These are phyloP conservation scores for Eristalinus sepulchralis DNA, from an alignment of 2,888 invertebrate genomes.

Conservation along the genomic window DNA sequence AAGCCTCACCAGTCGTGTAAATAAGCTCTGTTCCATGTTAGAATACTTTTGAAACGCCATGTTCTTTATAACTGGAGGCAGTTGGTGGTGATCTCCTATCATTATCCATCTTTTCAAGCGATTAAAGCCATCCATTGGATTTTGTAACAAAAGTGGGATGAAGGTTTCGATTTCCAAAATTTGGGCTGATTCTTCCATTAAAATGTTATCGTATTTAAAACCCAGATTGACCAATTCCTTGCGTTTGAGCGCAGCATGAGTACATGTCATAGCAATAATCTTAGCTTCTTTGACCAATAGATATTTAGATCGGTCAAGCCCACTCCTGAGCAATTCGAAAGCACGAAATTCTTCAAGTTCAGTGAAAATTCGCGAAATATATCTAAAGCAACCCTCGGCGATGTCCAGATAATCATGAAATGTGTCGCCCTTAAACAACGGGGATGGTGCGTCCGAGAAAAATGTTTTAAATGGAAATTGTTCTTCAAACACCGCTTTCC, in stretches of 20 bases:
- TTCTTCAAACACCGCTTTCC: conserved; percentile 83
- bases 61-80: conserved; percentile 99
- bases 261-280: conserved; percentile 99
- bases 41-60: conserved; percentile 99
- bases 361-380: conserved; percentile 96
- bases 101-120: conserved; percentile 99
- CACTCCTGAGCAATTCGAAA: conserved; percentile 97
- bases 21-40: conserved; percentile 99
- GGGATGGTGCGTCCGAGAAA: conserved; percentile 96
- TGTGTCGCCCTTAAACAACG: conserved; percentile 90
- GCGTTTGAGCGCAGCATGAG: conserved; percentile 98
- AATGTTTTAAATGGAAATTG: conserved; percentile 97
- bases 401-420: conserved; percentile 93
- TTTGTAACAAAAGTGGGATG: conserved; percentile 98
- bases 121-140: conserved; percentile 97
- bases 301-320: conserved; percentile 97
- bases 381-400: conserved; percentile 96
- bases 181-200: conserved; percentile 99
- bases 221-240: conserved; percentile 97
- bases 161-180: conserved; percentile 99
- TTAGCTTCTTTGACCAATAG: conserved; percentile 98
- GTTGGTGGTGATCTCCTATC: conserved; percentile 99
- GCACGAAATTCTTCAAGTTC: conserved; percentile 99
- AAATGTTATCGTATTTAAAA: conserved; percentile 98
- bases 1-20: conserved; percentile 96